Conservation (phyloP, 2,888 invertebrate species). For the Philopedon plagiatum region DNA sequence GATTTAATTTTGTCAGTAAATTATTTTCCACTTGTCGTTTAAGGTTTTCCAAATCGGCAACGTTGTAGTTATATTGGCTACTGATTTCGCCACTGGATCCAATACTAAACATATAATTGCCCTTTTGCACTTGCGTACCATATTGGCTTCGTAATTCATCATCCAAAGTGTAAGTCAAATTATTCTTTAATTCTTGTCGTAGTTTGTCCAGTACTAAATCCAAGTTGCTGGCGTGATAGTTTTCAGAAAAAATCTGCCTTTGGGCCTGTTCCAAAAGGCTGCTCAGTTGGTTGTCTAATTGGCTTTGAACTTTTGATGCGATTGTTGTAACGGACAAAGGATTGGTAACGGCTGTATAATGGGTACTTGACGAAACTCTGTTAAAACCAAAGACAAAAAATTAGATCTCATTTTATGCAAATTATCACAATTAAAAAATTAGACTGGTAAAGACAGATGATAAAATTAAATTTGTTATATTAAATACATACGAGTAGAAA, state of each 20-base stretch:
- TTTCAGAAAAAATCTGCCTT: constrained; percentile 57
- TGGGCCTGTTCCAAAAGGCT: constrained; percentile 58
- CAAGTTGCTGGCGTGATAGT: constrained; percentile 54
- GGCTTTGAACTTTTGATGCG: constrained; percentile 61
- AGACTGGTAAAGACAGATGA: too few relatives aligned
- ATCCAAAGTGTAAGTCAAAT: constrained; percentile 62
- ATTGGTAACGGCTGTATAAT: constrained; percentile 57
- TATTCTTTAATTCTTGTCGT: constrained; percentile 61
- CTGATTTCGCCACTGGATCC: constrained; percentile 55
- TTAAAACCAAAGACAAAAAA: background rate
- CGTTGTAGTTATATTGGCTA: constrained; percentile 62
- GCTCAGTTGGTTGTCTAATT: constrained; percentile 60
- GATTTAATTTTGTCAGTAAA: constrained; percentile 60
- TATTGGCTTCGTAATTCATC: constrained; percentile 62
- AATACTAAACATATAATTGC: constrained; percentile 60
- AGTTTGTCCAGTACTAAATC: constrained; percentile 60
- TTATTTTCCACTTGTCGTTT: constrained; percentile 63
- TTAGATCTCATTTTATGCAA: too few relatives aligned
- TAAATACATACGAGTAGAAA: too few relatives aligned
- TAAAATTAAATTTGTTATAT: too few relatives aligned
- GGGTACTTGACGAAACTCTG: constrained; percentile 36
- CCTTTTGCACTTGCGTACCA: constrained; percentile 61
- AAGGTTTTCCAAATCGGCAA: constrained; percentile 62
- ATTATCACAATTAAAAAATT: too few relatives aligned
- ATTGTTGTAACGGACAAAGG: constrained; percentile 62